Percentiles rank a stretch among this genome's conserved stretches.
phyloP scores from a whole-genome alignment of 2,888 invertebrate genomes.

The Ichneumon xanthorius region DNA sequence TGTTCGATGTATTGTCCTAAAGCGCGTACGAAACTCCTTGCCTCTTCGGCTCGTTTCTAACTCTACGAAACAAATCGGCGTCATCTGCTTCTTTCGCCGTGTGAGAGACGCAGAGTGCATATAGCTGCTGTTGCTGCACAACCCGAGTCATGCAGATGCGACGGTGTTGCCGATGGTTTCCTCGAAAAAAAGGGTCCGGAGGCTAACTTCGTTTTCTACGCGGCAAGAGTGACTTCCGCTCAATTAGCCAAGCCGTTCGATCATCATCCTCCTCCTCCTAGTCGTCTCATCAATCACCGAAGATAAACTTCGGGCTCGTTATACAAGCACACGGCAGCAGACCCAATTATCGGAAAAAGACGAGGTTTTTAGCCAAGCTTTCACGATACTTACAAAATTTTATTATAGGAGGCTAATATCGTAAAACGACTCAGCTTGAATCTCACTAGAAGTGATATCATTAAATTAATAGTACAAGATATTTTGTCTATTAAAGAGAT shows the following conservation, averaged over 20 bases:
- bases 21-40: slow-evolving; percentile 37
- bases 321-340: slow-evolving; percentile 47
- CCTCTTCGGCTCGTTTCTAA: slow-evolving; percentile 45
- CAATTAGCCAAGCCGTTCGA: slow-evolving; percentile 70
- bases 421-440: neutral
- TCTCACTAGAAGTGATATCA: neutral
- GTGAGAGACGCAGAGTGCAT: neutral
- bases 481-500: no score
- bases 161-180: slow-evolving; percentile 50
- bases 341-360: slow-evolving; percentile 58
- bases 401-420: neutral
- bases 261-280: slow-evolving; percentile 54
- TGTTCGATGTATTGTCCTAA: slow-evolving; percentile 68
- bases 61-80: slow-evolving; percentile 65
- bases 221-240: slow-evolving; percentile 68
- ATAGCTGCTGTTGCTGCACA: slow-evolving; percentile 43
- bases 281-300: slow-evolving; percentile 68
- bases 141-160: slow-evolving; percentile 69
- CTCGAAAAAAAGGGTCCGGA: slow-evolving; percentile 52
- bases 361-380: slow-evolving; percentile 24
- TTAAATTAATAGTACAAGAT: neutral
- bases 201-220: slow-evolving; percentile 42
- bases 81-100: slow-evolving; percentile 66
- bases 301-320: slow-evolving; percentile 62
- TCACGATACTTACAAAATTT: neutral